A percentile compares a stretch with the other conserved stretches of the same genome.
Conservation (phyloP, 2,888 invertebrate genomes). For the Cerastoderma edule region DNA sequence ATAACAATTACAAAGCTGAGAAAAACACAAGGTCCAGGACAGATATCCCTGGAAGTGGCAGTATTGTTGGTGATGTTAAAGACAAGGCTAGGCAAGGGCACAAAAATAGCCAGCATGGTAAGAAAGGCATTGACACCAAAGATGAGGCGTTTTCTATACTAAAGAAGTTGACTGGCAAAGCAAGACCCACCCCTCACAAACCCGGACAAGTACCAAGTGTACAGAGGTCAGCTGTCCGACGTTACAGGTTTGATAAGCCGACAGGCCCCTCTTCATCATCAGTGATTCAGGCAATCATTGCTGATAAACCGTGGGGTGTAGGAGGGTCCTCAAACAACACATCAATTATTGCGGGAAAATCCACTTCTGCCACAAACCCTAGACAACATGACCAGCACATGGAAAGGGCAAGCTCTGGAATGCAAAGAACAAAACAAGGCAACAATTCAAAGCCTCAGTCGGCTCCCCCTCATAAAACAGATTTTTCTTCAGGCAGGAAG, state of each 20-base stretch:
- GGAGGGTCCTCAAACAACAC: neutral
- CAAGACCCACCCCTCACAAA: conserved; percentile 23
- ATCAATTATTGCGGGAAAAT: neutral
- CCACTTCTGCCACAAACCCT: neutral
- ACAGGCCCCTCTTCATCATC: neutral
- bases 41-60: neutral
- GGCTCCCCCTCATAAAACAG: conserved; percentile 20
- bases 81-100: neutral
- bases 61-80: neutral
- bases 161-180: conserved; percentile 48
- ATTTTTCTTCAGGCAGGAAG: neutral
- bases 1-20: neutral
- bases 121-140: conserved; percentile 12
- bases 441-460: conserved; percentile 21
- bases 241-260: conserved; percentile 39
- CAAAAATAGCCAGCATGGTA: neutral
- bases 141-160: conserved; percentile 40
- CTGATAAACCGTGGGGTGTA: neutral
- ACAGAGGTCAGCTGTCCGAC: conserved; percentile 21
- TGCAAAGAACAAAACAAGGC: neutral
- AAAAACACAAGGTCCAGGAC: neutral
- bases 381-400: neutral
- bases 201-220: conserved; percentile 48
- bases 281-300: conserved; percentile 8
- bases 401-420: neutral